Percentiles rank a stretch among this genome's conserved stretches.
phyloP scores from a whole-genome alignment of 1,140 invertebrate species.

The Drosophila aff. region DNA sequence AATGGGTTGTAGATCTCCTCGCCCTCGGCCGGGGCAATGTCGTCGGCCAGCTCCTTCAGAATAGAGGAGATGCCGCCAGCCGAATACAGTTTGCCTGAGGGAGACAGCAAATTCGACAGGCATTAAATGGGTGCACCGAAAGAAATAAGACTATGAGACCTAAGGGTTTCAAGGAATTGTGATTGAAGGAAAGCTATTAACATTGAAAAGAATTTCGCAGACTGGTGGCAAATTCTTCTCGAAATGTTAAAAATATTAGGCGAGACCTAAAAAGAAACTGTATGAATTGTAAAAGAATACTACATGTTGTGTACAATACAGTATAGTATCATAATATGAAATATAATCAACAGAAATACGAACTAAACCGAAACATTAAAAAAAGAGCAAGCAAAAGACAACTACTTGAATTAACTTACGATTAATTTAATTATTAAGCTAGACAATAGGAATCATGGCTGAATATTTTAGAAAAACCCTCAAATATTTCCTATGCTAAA shows the following conservation, averaged over 20 bases:
- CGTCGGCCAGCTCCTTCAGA: slow-evolving; percentile 83
- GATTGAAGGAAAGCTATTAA: too few relatives aligned
- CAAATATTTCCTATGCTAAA: too few relatives aligned
- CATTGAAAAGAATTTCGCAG: too few relatives aligned
- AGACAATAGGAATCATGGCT: too few relatives aligned
- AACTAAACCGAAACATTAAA: neutral
- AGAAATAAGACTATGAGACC: slow-evolving; percentile 3
- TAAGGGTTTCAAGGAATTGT: neutral
- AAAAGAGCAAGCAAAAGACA: too few relatives aligned
- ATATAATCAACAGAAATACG: neutral
- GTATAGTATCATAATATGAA: neutral
- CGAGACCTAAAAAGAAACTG: neutral
- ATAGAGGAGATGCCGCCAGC: slow-evolving; percentile 83
- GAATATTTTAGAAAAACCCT: too few relatives aligned
- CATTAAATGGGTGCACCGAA: slow-evolving; percentile 6
- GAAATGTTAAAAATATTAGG: neutral
- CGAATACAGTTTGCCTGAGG: slow-evolving; percentile 79
- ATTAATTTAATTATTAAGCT: neutral
- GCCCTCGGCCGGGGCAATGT: slow-evolving; percentile 80
- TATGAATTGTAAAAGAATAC: neutral
- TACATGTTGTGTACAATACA: too few relatives aligned
- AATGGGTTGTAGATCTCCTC: slow-evolving; percentile 85
- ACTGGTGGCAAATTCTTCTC: too few relatives aligned
- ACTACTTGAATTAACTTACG: neutral
- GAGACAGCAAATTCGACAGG: neutral